Base-by-base conservation (phyloP, 2,113 vertebrate genomes). In the Dendrocopos noguchii region DNA sequence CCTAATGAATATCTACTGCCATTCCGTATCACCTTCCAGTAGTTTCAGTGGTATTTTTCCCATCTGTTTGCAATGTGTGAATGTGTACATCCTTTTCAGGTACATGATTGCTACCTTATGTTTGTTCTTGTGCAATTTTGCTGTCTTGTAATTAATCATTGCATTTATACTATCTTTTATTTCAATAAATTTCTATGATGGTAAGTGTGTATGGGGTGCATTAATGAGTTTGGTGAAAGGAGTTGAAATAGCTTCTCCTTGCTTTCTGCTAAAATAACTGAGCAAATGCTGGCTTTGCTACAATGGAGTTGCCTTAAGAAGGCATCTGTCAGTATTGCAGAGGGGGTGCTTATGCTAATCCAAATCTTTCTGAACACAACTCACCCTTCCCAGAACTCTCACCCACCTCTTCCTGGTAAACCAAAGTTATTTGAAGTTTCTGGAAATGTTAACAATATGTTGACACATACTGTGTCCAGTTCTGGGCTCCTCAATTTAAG, bases 61-160 rank as follows among this genome's bases (percentile, higher is more conserved):
- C 34, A 76, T 91, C 81, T 95, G 63, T 55, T 67, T 92, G 71
- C 46, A 94, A 76, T 8, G 16, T 76, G 59, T 65, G 29, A 7
- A 12, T 31, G 10, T 29, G 50, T 68, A 27, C 0, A 1, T 31
- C 31, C 91, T 68, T 88, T 86, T 61, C 89, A 88, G 78, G 59
- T 91, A 44, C 4, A 2, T 87, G 75, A 84, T 81, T 81, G 24
- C 27, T 82, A 59, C 29, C 11, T 80, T 77, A 5, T 31, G 34
- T 93, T 95, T 95, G 61, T 88, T 95, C 42, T 87, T 56, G 28
- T 67, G 28, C 55, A 19, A 13, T 59, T 82, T 82, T 17, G 70
- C 52, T 0, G 0, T 83, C 24, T 94, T 89, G 57, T 76, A 91
- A 70, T 50, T 82, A 91, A 77, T 50, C 52, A 33, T 56, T 84